These are phyloP conservation scores for Crotophaga sulcirostris DNA, from an alignment of 2,113 vertebrate species.

Conservation along the genomic window DNA sequence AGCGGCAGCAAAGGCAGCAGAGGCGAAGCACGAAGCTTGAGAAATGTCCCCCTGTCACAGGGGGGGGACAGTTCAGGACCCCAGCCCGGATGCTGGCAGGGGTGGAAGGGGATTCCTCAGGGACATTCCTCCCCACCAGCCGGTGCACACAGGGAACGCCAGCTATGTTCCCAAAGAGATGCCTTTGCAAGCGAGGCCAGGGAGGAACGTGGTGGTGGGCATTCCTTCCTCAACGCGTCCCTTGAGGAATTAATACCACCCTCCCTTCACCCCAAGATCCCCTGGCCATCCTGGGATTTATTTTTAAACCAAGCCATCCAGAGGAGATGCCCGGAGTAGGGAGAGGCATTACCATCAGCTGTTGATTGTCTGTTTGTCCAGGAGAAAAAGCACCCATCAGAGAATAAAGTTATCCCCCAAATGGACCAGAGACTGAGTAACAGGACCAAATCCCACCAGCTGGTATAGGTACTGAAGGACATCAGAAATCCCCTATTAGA, in stretches of 20 bases:
- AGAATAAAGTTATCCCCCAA: neutral
- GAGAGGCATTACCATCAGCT: neutral
- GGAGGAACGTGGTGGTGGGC: neutral
- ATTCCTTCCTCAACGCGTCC: neutral
- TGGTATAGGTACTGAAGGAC: neutral
- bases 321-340: neutral
- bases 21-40: fast-evolving
- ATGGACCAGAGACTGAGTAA: neutral
- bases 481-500: neutral
- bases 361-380: neutral
- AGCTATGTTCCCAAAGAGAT: neutral
- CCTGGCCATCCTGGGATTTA: fast-evolving
- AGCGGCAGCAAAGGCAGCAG: fast-evolving
- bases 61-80: neutral
- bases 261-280: neutral
- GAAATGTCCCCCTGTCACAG: neutral
- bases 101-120: neutral
- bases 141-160: fast-evolving
- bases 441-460: neutral
- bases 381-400: neutral
- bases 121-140: neutral
- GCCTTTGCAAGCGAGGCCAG: neutral
- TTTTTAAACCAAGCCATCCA: neutral
- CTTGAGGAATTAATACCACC: neutral
- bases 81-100: neutral